Evolutionary conservation across 1,140 invertebrate genomes (phyloP).

Genomic region (Asbolus verrucosus): DNA sequence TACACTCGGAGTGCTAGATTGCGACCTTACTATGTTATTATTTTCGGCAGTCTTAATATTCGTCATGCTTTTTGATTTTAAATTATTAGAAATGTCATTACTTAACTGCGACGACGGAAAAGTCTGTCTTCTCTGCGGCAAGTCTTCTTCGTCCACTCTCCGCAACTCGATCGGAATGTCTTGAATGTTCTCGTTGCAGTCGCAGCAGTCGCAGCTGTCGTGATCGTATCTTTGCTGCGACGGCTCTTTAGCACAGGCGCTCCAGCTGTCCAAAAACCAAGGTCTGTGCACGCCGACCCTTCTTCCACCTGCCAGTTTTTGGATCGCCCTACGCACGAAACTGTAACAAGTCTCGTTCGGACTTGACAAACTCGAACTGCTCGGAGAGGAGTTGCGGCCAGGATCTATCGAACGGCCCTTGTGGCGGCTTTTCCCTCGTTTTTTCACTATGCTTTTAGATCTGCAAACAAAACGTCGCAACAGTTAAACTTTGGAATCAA

Average conservation of each 20-base stretch:
- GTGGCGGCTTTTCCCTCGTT: constrained; percentile 63
- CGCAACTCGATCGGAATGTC: constrained; percentile 90
- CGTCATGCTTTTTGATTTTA: constrained; percentile 83
- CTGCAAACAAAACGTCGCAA: constrained; percentile 37
- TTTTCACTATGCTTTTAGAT: constrained; percentile 50
- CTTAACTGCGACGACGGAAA: constrained; percentile 67
- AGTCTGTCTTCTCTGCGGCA: constrained; percentile 67
- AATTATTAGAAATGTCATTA: constrained; percentile 68
- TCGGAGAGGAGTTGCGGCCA: constrained; percentile 73
- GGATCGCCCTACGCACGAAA: constrained; percentile 89
- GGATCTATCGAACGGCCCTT: constrained; percentile 73
- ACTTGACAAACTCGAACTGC: constrained; percentile 87
- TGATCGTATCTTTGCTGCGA: constrained; percentile 63
- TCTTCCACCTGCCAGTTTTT: constrained; percentile 83
- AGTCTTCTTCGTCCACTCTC: constrained; percentile 81
- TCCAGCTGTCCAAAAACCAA: constrained; percentile 86
- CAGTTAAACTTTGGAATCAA: background rate
- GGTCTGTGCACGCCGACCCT: constrained; percentile 70
- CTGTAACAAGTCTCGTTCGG: constrained; percentile 95
- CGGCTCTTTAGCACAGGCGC: constrained; percentile 70
- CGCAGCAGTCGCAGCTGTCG: constrained; percentile 72
- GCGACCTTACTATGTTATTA: constrained; percentile 72
- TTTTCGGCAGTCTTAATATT: constrained; percentile 81
- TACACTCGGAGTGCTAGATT: constrained; percentile 80
- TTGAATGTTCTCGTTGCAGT: constrained; percentile 73